These are phyloP conservation scores for Onychomys arenicola DNA, from an alignment of 2,797 vertebrate genomes.

Conservation along the genomic window DNA sequence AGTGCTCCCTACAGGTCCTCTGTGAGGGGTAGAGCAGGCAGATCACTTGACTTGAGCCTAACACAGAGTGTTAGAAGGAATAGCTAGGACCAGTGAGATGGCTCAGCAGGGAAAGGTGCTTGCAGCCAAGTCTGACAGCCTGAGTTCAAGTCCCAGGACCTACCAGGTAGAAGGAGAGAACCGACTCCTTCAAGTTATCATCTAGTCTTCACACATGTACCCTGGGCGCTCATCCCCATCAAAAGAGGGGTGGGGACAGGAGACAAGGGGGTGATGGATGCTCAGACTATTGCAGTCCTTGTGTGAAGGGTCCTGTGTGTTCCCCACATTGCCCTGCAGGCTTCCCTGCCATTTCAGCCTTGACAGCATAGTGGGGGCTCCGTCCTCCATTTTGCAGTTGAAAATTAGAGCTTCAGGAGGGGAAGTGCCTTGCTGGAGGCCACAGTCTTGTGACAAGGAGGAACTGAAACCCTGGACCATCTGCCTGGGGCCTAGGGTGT, in stretches of 20 bases:
- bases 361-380: neutral
- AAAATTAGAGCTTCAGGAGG: neutral
- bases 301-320: accelerated
- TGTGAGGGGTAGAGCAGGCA: neutral
- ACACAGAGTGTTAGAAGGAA: neutral
- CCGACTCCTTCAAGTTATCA: neutral
- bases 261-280: accelerated
- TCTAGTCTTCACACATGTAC: neutral
- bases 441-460: neutral
- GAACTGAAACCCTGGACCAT: neutral
- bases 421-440: neutral
- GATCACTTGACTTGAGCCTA: neutral
- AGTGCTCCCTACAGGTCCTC: neutral
- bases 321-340: accelerated
- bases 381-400: neutral
- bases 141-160: neutral
- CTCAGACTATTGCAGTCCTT: accelerated
- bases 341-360: too few species aligned
- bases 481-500: neutral
- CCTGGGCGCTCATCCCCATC: neutral
- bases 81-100: neutral
- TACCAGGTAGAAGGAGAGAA: neutral
- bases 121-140: neutral
- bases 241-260: neutral
- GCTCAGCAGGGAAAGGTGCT: neutral